phyloP scores from a whole-genome alignment of 2,888 invertebrate genomes.

The Atrina japonica region DNA sequence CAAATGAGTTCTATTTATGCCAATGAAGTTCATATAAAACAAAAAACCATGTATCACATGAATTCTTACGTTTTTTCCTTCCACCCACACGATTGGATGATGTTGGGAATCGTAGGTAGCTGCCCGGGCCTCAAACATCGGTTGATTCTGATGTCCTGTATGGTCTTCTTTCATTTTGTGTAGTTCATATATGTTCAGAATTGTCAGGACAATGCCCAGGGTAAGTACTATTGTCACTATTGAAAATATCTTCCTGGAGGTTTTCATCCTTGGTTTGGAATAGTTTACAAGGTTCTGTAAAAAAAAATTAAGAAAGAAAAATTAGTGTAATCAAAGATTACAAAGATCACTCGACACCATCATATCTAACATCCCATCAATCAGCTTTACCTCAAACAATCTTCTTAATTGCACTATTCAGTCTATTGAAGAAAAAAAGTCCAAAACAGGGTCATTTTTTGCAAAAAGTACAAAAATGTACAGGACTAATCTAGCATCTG shows the following conservation, averaged over 20 bases:
- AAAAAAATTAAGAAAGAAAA: neutral
- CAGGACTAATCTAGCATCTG: too few species aligned
- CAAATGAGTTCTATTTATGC: too few species aligned
- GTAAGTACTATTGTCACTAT: conserved; percentile 63
- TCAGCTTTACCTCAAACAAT: too few species aligned
- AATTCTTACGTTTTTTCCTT: conserved; percentile 65
- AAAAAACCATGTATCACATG: too few species aligned
- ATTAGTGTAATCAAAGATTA: neutral
- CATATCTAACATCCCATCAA: too few species aligned
- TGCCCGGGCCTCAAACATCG: conserved; percentile 51
- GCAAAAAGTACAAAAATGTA: too few species aligned
- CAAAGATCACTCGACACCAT: neutral
- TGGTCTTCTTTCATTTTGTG: conserved; percentile 73
- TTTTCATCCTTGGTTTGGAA: conserved; percentile 21
- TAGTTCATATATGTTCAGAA: conserved; percentile 76
- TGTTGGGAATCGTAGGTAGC: conserved; percentile 44
- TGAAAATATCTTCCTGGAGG: conserved; percentile 48
- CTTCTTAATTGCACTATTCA: too few species aligned
- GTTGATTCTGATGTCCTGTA: conserved; percentile 38
- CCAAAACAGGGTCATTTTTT: too few species aligned
- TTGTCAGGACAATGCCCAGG: conserved; percentile 68
- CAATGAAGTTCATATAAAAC: too few species aligned
- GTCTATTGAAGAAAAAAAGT: too few species aligned
- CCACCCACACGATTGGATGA: conserved; percentile 66
- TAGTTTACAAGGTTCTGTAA: neutral